These are phyloP conservation scores for Caprella mutica DNA, from an alignment of 2,888 invertebrate species.

Conservation along the genomic window DNA sequence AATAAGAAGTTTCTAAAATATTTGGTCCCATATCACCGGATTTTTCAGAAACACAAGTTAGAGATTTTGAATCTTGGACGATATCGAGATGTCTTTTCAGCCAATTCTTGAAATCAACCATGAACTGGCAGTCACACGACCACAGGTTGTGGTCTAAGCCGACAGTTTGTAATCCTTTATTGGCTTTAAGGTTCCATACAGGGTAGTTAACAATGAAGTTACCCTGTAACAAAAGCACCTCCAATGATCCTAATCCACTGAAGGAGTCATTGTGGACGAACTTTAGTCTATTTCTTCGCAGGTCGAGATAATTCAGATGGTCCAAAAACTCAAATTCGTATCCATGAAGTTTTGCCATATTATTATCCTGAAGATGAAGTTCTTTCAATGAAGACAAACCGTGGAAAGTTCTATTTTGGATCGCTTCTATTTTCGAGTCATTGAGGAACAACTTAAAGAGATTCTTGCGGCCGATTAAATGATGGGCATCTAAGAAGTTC, in stretches of 20 bases:
- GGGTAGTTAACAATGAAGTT: slow-evolving; percentile 70
- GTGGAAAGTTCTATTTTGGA: slow-evolving; percentile 82
- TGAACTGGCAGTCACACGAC: slow-evolving; percentile 79
- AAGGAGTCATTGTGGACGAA: slow-evolving; percentile 78
- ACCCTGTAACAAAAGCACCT: slow-evolving; percentile 70
- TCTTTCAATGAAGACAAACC: slow-evolving; percentile 65
- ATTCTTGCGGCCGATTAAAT: slow-evolving; percentile 83
- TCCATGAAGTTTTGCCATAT: slow-evolving; percentile 63
- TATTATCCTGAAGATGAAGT: slow-evolving; percentile 77
- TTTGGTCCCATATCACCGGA: slow-evolving; percentile 49
- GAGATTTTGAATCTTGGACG: slow-evolving; percentile 63
- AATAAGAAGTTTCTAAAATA: slow-evolving; percentile 63
- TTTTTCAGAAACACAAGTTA: slow-evolving; percentile 55
- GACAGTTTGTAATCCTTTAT: slow-evolving; percentile 77
- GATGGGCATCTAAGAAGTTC: slow-evolving; percentile 71
- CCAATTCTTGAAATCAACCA: slow-evolving; percentile 64
- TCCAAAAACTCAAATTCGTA: slow-evolving; percentile 71
- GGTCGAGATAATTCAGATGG: slow-evolving; percentile 69
- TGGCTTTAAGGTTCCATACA: slow-evolving; percentile 70
- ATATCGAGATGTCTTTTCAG: slow-evolving; percentile 65
- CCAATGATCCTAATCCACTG: slow-evolving; percentile 62
- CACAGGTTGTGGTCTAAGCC: slow-evolving; percentile 72
- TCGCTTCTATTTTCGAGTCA: slow-evolving; percentile 69
- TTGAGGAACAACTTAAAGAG: slow-evolving; percentile 75
- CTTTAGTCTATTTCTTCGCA: slow-evolving; percentile 72